Base-by-base conservation (phyloP, 2,113 vertebrate genomes). In the Epinephelus fuscoguttatus region DNA sequence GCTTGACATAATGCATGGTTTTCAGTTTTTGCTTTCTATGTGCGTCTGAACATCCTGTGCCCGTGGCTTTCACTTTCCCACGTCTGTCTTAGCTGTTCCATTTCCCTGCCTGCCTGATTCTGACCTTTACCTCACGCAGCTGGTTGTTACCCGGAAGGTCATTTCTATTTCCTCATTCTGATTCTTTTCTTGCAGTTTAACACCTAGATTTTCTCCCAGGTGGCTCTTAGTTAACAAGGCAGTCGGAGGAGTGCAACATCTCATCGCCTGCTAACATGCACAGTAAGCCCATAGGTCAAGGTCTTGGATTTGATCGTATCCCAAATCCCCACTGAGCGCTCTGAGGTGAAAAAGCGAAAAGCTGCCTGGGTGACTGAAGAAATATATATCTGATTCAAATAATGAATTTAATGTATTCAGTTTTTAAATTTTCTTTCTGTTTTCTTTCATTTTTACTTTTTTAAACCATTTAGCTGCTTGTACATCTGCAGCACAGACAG, bases 401-500 rank as follows among this genome's bases (percentile, higher is more conserved):
- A 10, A 56, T 19, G 4, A 72, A 4, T 23, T 8, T 13, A 30
- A 50, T 50, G 55, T 8, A 2, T 37, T 37, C 33, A 37, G 33
- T 37, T 37, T 37, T 37, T 17, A 21, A 52, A 72, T 55, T 1
- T 6, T 10, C 3, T 6, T 70, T 45, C 6, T 0, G 19, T 78
- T 60, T 7, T 37, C 33, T 4, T 73, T 10, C 53, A 14, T 60
- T 37, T 17, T 25, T 62, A 30, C 30, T 30, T 19, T 49, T n/a
- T 2, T 4, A n/a, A 63, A 42, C 19, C 19, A 21, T 97, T 92
- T 37, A 50, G 78, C 96, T 0, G 95, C 98, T 0, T 96, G 83
- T 97, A 99, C 77, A 80, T 99, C 66, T 98, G 99, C 0, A 97
- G 98, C 42, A 91, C 97, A 49, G 96, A 91, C 69, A 89, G 88